Conservation (phyloP, 1,140 invertebrate genomes). For the Polypedilum vanderplanki region DNA sequence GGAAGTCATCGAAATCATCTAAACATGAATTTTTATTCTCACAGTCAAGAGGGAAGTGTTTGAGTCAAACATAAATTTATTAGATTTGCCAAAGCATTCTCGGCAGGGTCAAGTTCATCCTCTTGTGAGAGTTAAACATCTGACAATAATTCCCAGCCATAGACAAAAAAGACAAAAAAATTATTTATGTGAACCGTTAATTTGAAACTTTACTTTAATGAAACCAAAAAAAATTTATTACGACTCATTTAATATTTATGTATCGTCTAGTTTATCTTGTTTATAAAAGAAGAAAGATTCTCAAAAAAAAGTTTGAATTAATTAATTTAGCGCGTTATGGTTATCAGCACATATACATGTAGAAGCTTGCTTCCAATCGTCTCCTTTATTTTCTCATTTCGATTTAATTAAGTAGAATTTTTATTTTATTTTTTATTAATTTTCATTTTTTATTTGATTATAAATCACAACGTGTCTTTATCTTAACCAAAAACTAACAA, state of each 20-base stretch:
- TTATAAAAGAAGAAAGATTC: not conserved
- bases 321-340: not conserved
- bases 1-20: not conserved
- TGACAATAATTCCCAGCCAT: not conserved
- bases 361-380: not conserved
- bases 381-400: not conserved
- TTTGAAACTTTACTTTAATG: not conserved
- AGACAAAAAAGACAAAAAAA: not conserved
- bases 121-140: not conserved
- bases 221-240: conserved; percentile 17
- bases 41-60: not conserved
- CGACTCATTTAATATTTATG: conserved; percentile 16
- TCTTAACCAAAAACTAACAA: conserved; percentile 3
- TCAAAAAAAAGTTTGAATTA: not conserved
- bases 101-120: not conserved
- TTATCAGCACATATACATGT: not conserved
- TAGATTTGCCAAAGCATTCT: no score
- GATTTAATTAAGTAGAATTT: conserved; percentile 15
- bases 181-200: conserved; percentile 25
- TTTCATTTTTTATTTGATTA: not conserved
- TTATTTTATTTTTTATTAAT: conserved; percentile 21
- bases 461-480: conserved; percentile 28
- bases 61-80: no score
- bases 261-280: not conserved
- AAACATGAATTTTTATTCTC: conserved; percentile 2